A percentile compares a stretch with the other conserved stretches of the same genome.
Conservation (phyloP, 2,888 invertebrate genomes). For the Acanthosepion pharaonis region DNA sequence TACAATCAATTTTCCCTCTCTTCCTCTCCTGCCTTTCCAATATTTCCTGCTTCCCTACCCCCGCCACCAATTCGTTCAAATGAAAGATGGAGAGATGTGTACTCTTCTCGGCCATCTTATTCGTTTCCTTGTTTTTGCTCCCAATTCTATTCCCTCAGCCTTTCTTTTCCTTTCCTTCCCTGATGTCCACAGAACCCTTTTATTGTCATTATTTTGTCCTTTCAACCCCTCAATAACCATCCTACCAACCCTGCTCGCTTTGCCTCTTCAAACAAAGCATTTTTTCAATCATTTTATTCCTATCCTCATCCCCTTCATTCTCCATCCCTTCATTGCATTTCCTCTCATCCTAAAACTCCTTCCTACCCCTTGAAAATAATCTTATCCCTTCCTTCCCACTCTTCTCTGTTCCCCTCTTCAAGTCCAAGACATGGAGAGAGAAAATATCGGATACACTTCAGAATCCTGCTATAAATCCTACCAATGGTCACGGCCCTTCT, state of each 20-base stretch:
- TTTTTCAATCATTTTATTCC: conserved; percentile 33
- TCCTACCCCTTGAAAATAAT: not conserved
- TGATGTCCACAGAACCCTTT: conserved; percentile 20
- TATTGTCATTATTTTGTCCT: not conserved
- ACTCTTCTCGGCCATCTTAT: no score
- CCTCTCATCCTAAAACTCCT: not conserved
- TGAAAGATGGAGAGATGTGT: no score
- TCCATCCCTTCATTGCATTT: not conserved
- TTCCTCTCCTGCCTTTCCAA: not conserved
- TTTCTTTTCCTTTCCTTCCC: not conserved
- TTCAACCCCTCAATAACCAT: not conserved
- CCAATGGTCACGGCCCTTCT: not conserved
- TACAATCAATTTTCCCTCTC: no score
- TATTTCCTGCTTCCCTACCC: not conserved
- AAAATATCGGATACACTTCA: not conserved
- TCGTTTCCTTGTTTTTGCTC: not conserved
- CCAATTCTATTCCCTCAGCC: not conserved
- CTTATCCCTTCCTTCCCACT: not conserved
- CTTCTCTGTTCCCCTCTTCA: not conserved
- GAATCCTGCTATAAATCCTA: not conserved
- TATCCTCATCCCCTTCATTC: not conserved
- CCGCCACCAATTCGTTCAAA: not conserved
- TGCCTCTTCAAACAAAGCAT: conserved; percentile 12
- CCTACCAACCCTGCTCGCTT: not conserved
- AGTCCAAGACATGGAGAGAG: not conserved